Percentiles rank a stretch among this genome's conserved stretches.
phyloP scores from a whole-genome alignment of 2,888 invertebrate species.

The Oeneis ivallda region DNA sequence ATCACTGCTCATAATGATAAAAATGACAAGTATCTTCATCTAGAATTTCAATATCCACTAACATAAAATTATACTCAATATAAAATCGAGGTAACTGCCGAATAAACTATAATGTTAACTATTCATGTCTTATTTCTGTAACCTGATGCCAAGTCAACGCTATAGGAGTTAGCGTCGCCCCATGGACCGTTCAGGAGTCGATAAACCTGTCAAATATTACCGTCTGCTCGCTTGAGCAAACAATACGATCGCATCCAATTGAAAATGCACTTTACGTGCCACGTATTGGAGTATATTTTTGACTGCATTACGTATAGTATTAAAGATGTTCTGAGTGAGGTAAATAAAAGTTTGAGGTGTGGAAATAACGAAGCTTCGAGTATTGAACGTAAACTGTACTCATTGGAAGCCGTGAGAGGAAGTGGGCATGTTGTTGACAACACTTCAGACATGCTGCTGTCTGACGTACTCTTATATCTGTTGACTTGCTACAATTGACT shows the following conservation, averaged over 20 bases:
- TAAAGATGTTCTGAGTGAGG: constrained; percentile 35
- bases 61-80: background rate
- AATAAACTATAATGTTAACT: constrained; percentile 32
- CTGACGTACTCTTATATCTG: constrained; percentile 3
- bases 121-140: constrained; percentile 34
- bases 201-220: constrained; percentile 58
- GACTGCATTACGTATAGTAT: background rate
- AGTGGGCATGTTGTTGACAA: constrained; percentile 23
- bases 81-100: constrained; percentile 15
- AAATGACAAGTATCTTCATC: background rate
- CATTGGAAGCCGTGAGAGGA: constrained; percentile 52
- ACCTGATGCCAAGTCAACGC: constrained; percentile 33
- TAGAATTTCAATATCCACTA: constrained; percentile 6
- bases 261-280: constrained; percentile 20
- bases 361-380: constrained; percentile 55
- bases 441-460: constrained; percentile 8
- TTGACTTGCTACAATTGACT: constrained; percentile 5
- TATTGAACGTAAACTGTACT: constrained; percentile 61
- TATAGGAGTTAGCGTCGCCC: constrained; percentile 35
- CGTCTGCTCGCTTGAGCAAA: constrained; percentile 47
- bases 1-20: background rate
- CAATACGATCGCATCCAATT: constrained; percentile 24
- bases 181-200: constrained; percentile 45
- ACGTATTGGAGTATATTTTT: constrained; percentile 32
- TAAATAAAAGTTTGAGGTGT: constrained; percentile 51